phyloP scores from a whole-genome alignment of 1,140 invertebrate species.

The Sinella curviseta region DNA sequence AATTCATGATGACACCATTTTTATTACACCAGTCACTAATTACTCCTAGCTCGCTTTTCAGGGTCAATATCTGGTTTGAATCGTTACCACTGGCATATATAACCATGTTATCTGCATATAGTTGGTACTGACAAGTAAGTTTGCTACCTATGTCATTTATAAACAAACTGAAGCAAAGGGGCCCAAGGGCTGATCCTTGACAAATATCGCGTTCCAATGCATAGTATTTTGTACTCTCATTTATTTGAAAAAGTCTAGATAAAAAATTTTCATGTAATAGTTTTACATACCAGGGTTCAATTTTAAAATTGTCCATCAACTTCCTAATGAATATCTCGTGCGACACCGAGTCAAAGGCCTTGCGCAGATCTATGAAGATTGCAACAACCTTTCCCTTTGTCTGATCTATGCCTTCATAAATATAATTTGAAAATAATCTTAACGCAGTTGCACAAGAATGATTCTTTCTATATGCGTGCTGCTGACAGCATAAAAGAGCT shows the following conservation, averaged over 20 bases:
- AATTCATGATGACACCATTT: too few species aligned
- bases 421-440: neutral
- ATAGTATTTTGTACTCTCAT: neutral
- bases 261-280: neutral
- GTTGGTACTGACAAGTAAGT: neutral
- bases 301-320: neutral
- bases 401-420: conserved; percentile 5
- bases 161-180: conserved; percentile 10
- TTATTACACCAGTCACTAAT: too few species aligned
- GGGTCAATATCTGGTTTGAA: too few species aligned
- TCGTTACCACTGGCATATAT: neutral
- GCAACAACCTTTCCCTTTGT: conserved; percentile 1
- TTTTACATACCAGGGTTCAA: neutral
- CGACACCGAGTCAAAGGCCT: conserved; percentile 22
- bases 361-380: conserved; percentile 18
- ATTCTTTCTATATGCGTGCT: conserved; percentile 19
- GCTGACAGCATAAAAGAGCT: neutral
- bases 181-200: conserved; percentile 25
- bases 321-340: neutral
- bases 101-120: conserved; percentile 26
- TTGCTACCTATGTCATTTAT: conserved; percentile 20
- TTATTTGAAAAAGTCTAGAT: neutral
- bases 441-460: neutral
- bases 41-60: too few species aligned
- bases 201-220: neutral